Evolutionary conservation across 2,113 vertebrate genomes (phyloP).

Genomic region (Sterna hirundo): DNA sequence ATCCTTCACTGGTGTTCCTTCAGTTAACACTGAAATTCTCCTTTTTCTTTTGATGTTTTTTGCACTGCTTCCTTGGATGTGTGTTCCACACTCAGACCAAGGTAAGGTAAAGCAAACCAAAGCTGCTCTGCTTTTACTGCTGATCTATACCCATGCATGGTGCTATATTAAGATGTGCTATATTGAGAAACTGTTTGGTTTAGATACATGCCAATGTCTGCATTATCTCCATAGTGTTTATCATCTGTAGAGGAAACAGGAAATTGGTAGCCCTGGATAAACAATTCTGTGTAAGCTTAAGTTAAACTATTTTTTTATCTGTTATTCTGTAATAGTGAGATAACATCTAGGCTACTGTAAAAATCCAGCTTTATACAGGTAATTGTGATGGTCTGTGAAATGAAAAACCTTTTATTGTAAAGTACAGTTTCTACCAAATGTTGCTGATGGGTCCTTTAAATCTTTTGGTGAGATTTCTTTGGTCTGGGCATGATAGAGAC

Average conservation of each 20-base stretch:
- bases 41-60: not conserved
- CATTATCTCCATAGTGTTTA: not conserved
- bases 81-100: not conserved
- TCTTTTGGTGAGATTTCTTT: not conserved
- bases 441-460: not conserved
- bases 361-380: not conserved
- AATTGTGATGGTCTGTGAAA: not conserved
- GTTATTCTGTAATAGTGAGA: not conserved
- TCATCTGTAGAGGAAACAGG: not conserved
- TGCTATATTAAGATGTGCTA: not conserved
- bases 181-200: not conserved
- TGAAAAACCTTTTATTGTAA: not conserved
- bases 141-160: not conserved
- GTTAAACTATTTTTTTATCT: not conserved
- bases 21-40: not conserved
- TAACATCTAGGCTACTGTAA: not conserved
- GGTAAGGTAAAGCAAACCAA: not conserved
- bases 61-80: not conserved
- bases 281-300: not conserved
- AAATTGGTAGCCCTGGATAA: not conserved
- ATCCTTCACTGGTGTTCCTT: not conserved
- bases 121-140: not conserved
- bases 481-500: not conserved
- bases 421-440: not conserved
- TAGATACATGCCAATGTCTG: not conserved